These are phyloP conservation scores for Apogon talboti DNA, from an alignment of 2,797 vertebrate species.

Conservation along the genomic window DNA sequence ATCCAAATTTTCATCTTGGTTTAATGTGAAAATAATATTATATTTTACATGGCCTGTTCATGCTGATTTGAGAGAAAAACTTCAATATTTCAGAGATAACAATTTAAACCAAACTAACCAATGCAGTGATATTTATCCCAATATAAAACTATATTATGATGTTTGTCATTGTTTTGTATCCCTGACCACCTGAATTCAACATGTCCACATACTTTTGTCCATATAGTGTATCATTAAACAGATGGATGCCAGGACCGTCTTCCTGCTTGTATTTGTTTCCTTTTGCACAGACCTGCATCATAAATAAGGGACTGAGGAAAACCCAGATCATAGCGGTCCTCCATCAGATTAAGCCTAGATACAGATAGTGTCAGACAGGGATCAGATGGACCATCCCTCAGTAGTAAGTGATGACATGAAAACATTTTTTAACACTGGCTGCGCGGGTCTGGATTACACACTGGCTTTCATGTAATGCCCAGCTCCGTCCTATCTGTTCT, in stretches of 20 bases:
- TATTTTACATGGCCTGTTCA: too few relatives aligned
- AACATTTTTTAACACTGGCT: constrained; percentile 57
- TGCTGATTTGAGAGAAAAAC: too few relatives aligned
- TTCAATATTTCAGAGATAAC: too few relatives aligned
- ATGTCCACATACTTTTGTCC: too few relatives aligned
- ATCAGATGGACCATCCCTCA: constrained; percentile 59
- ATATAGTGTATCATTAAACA: neutral
- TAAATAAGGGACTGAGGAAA: constrained; percentile 24
- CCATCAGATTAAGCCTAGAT: constrained; percentile 74
- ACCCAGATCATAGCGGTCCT: constrained; percentile 56
- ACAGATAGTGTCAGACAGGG: constrained; percentile 61
- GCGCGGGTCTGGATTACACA: constrained; percentile 30
- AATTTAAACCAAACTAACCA: too few relatives aligned
- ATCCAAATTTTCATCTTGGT: too few relatives aligned
- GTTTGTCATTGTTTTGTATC: too few relatives aligned
- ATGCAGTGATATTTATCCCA: too few relatives aligned
- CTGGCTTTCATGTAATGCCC: constrained; percentile 69
- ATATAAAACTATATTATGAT: too few relatives aligned
- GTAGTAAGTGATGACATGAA: constrained; percentile 59
- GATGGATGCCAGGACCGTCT: constrained; percentile 34
- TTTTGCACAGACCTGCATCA: constrained; percentile 30
- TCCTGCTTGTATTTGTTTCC: constrained; percentile 41
- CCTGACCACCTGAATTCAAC: too few relatives aligned
- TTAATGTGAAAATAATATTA: too few relatives aligned
- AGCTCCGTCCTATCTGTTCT: constrained; percentile 53